A percentile compares a stretch with the other conserved stretches of the same genome.
These are phyloP conservation scores for Ophiothrix spiculata DNA, from an alignment of 35 echinoderm and acorn worm genomes.

Conservation along the genomic window DNA sequence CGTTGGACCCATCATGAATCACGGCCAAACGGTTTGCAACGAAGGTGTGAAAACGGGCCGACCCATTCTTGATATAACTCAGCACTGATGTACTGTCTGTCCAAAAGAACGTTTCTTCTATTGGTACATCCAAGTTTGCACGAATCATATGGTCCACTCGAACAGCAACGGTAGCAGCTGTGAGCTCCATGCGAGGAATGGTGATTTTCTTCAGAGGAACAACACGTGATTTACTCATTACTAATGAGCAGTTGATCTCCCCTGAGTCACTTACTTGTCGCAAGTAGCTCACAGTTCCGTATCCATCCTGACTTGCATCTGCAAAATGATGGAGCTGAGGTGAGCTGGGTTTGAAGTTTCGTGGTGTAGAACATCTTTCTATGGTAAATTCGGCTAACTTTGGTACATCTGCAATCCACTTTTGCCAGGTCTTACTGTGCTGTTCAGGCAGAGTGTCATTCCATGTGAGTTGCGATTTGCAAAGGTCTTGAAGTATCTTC, in stretches of 20 bases:
- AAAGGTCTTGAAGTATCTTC: constrained; percentile 37
- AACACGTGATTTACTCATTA: constrained; percentile 23
- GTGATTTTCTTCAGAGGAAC: neutral
- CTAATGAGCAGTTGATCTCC: constrained; percentile 37
- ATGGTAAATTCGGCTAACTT: neutral
- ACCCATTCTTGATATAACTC: constrained; percentile 22
- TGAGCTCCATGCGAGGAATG: neutral
- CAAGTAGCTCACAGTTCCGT: constrained; percentile 34
- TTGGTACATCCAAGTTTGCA: neutral
- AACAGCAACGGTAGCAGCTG: neutral
- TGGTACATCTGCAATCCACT: constrained; percentile 5
- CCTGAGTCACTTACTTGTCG: neutral
- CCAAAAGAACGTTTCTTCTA: constrained; percentile 20
- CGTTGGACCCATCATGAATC: constrained; percentile 36
- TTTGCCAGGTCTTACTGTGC: neutral
- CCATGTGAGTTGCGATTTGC: constrained; percentile 15
- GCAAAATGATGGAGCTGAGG: constrained; percentile 31
- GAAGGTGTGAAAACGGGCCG: constrained; percentile 32
- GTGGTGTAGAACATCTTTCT: constrained; percentile 25
- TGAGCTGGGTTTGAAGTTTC: neutral
- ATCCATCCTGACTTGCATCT: constrained; percentile 49
- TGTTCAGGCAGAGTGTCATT: constrained; percentile 22
- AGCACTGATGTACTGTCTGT: constrained; percentile 33
- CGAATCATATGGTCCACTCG: neutral
- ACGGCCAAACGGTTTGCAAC: constrained; percentile 35